Evolutionary conservation across 2,113 vertebrate species (phyloP), one percentile per base, ranked within the genome.

Genomic region (Sardina pilchardus): DNA sequence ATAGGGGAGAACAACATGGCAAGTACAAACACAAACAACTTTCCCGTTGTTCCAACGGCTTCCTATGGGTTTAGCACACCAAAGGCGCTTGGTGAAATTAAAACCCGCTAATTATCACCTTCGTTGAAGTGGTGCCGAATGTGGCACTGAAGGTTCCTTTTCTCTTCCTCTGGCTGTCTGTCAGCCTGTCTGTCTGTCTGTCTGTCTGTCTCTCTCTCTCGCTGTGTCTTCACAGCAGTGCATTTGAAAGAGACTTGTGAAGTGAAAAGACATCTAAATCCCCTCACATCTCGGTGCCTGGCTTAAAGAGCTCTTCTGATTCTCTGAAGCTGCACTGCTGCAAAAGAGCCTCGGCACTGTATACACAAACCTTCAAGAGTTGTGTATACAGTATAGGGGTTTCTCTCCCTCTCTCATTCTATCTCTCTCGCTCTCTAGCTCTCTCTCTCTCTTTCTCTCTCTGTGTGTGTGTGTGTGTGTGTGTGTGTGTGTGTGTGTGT

Each of bases 241-340:
- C 90, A 88, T 90, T 90, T 88, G 88, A 93, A 91, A 86, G 90
- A 93, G 86, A 36, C 50, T 89, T 85, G 87, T 85, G 89, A 88
- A 86, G 81, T 87, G 75, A 83, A 85, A 89, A 89, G 85, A 89
- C 71, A 78, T 78, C 71, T 34, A 78, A 78, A 78, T 36, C 71
- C 71, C 71, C 71, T 39, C 30, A 4, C 71, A 78, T 78, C 34
- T 36, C 39, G 12, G 71, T 36, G 71, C 71, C 71, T 78, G 71
- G 14, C 7, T 34, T 39, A 36, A 78, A 78, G 34, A 36, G 71
- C 71, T 78, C 71, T 34, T 34, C 71, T 78, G 26, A 78, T 36
- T 34, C 71, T 78, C 71, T 78, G 71, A 78, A 78, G 14, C 71
- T 17, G 71, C 71, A 36, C 71, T 78, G 71, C 71, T 17, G 34